phyloP scores from a whole-genome alignment of 2,113 vertebrate species.

The Cygnus atratus region DNA sequence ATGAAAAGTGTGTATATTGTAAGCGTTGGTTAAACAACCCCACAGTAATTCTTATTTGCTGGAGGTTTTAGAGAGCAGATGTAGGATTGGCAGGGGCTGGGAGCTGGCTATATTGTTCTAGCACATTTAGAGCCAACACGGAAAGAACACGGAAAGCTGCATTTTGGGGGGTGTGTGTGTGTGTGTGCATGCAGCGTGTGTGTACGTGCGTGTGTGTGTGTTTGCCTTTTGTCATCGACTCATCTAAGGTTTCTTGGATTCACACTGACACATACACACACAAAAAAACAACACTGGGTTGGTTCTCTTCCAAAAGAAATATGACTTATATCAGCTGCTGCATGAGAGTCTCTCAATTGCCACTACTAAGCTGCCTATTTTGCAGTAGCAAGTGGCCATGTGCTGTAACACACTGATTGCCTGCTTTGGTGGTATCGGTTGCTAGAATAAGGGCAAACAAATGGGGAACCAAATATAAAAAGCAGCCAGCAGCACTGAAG shows the following conservation, averaged over 20 bases:
- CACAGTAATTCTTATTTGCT: slow-evolving; percentile 87
- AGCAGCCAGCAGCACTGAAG: slow-evolving; percentile 80
- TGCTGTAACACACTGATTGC: slow-evolving; percentile 62
- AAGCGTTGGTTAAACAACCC: slow-evolving; percentile 86
- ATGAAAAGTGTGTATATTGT: slow-evolving; percentile 83
- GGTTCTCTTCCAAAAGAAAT: slow-evolving; percentile 78
- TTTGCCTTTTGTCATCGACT: slow-evolving; percentile 44
- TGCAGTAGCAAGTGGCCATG: slow-evolving; percentile 70
- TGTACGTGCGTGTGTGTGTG: background rate
- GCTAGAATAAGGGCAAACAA: slow-evolving; percentile 81
- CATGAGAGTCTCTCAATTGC: slow-evolving; percentile 61
- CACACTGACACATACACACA: slow-evolving; percentile 66
- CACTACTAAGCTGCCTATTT: slow-evolving; percentile 68
- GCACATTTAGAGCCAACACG: slow-evolving; percentile 76
- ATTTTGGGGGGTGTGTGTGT: slow-evolving; percentile 17
- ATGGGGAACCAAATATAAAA: slow-evolving; percentile 75
- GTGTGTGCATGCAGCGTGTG: slow-evolving; percentile 13
- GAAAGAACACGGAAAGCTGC: slow-evolving; percentile 77
- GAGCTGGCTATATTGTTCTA: slow-evolving; percentile 81
- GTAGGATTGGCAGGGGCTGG: slow-evolving; percentile 81
- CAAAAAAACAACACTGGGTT: background rate
- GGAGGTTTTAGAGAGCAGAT: slow-evolving; percentile 89
- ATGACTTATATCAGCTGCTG: slow-evolving; percentile 76
- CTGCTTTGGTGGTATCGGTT: slow-evolving; percentile 74
- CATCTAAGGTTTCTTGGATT: slow-evolving; percentile 76